Percentiles rank a stretch among this genome's conserved stretches.
These are phyloP conservation scores for Melitaea cinxia DNA, from an alignment of 1,140 invertebrate genomes.

Conservation along the genomic window DNA sequence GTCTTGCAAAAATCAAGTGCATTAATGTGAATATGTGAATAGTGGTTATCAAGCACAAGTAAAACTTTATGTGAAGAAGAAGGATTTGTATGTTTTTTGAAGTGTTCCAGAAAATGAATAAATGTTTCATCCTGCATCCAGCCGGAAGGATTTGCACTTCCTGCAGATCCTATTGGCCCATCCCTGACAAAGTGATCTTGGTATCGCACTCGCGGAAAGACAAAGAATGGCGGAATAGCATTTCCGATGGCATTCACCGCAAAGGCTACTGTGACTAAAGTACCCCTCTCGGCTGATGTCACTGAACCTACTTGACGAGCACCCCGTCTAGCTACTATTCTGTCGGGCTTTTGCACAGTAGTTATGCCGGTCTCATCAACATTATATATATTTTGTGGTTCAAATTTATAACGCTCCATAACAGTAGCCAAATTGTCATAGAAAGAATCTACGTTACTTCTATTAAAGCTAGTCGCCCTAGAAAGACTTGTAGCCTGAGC, in stretches of 20 bases:
- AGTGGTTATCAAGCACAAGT: constrained; percentile 52
- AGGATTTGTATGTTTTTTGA: constrained; percentile 56
- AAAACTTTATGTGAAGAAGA: no score
- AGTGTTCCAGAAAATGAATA: constrained; percentile 57
- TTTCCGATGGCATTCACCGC: constrained; percentile 64
- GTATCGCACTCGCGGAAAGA: constrained; percentile 52
- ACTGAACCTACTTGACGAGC: constrained; percentile 32
- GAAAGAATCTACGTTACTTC: constrained; percentile 55
- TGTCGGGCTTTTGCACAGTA: constrained; percentile 59
- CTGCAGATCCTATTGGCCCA: constrained; percentile 48
- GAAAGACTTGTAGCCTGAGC: constrained; percentile 73
- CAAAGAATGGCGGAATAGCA: constrained; percentile 39
- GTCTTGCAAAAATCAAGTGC: neutral
- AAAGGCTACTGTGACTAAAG: constrained; percentile 65
- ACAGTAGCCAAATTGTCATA: constrained; percentile 43
- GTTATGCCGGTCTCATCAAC: constrained; percentile 78
- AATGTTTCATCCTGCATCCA: constrained; percentile 71
- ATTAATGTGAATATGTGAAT: constrained; percentile 44
- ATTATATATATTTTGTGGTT: constrained; percentile 50
- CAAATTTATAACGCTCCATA: constrained; percentile 42
- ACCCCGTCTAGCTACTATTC: constrained; percentile 64
- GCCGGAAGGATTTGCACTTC: constrained; percentile 58
- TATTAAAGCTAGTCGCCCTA: constrained; percentile 80
- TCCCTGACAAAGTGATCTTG: constrained; percentile 73
- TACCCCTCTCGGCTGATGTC: constrained; percentile 72